These are phyloP conservation scores for Cyclura pinguis DNA, from an alignment of 2,797 vertebrate genomes.

Conservation along the genomic window DNA sequence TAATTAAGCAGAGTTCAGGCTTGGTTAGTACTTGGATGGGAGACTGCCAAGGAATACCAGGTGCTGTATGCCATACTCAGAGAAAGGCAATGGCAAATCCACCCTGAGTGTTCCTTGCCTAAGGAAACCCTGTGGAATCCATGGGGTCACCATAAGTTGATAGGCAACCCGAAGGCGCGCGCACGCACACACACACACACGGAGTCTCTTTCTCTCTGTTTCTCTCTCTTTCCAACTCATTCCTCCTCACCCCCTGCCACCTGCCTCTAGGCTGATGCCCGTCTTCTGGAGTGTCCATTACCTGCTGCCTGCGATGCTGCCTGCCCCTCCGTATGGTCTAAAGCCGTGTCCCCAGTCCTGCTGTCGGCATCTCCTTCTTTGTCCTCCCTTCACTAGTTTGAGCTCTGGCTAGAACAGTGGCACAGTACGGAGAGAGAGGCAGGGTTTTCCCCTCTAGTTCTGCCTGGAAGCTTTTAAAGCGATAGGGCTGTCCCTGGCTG, in stretches of 20 bases:
- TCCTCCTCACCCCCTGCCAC: neutral
- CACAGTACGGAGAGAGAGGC: constrained; percentile 5
- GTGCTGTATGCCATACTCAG: too few relatives aligned
- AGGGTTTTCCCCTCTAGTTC: constrained; percentile 42
- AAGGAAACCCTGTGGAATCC: too few relatives aligned
- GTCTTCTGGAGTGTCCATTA: neutral
- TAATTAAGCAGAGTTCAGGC: too few relatives aligned
- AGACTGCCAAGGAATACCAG: too few relatives aligned
- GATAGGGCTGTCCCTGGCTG: constrained; percentile 33
- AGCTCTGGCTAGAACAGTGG: constrained; percentile 1
- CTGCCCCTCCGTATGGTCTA: neutral
- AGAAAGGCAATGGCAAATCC: too few relatives aligned
- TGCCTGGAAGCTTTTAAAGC: constrained; percentile 68
- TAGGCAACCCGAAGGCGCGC: too few relatives aligned
- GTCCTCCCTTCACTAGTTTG: neutral
- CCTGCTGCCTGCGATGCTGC: neutral
- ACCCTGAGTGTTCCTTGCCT: too few relatives aligned
- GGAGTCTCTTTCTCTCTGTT: too few relatives aligned
- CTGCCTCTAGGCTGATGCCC: neutral
- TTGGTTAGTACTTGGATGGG: too few relatives aligned
- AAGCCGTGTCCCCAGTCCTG: neutral
- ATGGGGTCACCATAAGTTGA: too few relatives aligned
- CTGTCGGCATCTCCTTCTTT: constrained; percentile 10
- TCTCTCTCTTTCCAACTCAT: neutral
- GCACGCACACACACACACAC: too few relatives aligned